Conservation (phyloP, 2,888 invertebrate species). For the Carabus problematicus region DNA sequence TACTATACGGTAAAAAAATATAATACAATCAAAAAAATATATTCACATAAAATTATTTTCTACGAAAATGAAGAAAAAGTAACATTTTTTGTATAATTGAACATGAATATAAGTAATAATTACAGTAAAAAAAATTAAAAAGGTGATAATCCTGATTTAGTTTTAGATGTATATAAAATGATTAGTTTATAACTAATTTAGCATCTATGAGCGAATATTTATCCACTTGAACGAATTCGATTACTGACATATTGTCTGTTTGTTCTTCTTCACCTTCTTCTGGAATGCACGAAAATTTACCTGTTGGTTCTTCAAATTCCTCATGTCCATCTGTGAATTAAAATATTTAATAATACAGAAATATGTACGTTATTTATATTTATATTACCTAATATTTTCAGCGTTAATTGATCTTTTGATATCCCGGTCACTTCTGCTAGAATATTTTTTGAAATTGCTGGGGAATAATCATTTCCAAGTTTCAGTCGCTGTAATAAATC, state of each 20-base stretch:
- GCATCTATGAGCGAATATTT: too few relatives aligned
- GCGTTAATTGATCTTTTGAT: conserved; percentile 46
- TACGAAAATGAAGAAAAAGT: too few relatives aligned
- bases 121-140: too few relatives aligned
- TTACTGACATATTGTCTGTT: neutral
- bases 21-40: too few relatives aligned
- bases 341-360: conserved; percentile 23
- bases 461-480: conserved; percentile 56
- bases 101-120: too few relatives aligned
- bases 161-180: too few relatives aligned
- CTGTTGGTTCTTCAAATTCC: conserved; percentile 53
- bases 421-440: conserved; percentile 51
- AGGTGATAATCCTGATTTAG: too few relatives aligned
- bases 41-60: too few relatives aligned
- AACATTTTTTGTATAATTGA: too few relatives aligned
- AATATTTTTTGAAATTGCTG: conserved; percentile 56
- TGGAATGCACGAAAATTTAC: conserved; percentile 54
- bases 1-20: too few relatives aligned
- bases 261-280: conserved; percentile 47
- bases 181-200: too few relatives aligned
- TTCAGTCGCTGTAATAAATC: conserved; percentile 54
- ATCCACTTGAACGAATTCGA: too few relatives aligned
- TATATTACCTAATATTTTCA: conserved; percentile 49
- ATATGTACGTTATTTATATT: conserved; percentile 1
- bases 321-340: conserved; percentile 52